Percentiles rank a stretch among this genome's conserved stretches.
Conservation (phyloP, 2,113 vertebrate genomes). For the Jacana jacana region DNA sequence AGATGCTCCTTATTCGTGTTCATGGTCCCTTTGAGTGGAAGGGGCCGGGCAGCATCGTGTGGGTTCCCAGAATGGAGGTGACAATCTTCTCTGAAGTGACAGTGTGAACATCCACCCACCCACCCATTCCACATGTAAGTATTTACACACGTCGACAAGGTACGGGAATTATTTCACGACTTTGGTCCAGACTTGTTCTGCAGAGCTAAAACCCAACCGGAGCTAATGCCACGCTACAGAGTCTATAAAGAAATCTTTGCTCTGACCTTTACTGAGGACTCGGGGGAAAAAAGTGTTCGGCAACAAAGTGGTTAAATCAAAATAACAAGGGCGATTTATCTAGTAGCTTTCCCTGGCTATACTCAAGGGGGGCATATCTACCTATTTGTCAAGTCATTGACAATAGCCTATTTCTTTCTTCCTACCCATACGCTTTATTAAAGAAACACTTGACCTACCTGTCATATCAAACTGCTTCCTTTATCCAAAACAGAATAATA, state of each 20-base stretch:
- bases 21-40: background rate
- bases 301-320: constrained; percentile 77
- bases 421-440: constrained; percentile 86
- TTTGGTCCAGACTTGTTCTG: background rate
- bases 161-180: background rate
- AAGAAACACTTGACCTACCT: constrained; percentile 90
- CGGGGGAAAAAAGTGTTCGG: constrained; percentile 22
- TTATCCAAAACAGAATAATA: constrained; percentile 89
- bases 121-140: too few species aligned
- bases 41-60: background rate
- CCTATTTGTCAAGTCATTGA: constrained; percentile 86
- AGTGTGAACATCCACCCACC: background rate
- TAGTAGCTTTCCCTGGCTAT: constrained; percentile 72
- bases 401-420: constrained; percentile 73
- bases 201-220: background rate
- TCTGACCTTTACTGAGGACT: background rate
- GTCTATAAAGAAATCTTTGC: background rate
- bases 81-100: background rate
- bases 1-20: background rate
- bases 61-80: background rate
- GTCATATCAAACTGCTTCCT: constrained; percentile 88
- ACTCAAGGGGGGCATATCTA: constrained; percentile 78
- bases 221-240: background rate
- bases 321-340: constrained; percentile 82
- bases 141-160: too few species aligned